Evolutionary conservation across 2,113 vertebrate species (phyloP).

Genomic region (Syrmaticus mikado): DNA sequence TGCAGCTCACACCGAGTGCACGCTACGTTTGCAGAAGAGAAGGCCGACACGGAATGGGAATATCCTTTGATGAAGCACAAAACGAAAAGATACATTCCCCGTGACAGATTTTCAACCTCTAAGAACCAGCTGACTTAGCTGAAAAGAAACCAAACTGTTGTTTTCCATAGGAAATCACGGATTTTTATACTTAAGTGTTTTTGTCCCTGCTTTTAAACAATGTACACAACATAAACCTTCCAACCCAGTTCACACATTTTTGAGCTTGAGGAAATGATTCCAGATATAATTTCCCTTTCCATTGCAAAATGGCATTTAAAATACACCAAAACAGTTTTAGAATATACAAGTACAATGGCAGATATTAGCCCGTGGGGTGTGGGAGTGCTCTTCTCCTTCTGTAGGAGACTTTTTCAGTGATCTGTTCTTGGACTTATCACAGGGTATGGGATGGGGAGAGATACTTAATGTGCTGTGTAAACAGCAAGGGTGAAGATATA

Average conservation of each 20-base stretch:
- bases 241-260: background rate
- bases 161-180: background rate
- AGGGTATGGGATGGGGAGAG: too few species aligned
- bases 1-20: background rate
- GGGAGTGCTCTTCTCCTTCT: background rate
- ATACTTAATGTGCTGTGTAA: too few species aligned
- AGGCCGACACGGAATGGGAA: background rate
- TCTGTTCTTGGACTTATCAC: background rate
- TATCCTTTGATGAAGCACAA: background rate
- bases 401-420: background rate
- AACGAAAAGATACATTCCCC: background rate
- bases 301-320: background rate
- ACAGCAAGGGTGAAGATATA: rapidly evolving
- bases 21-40: background rate
- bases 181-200: background rate
- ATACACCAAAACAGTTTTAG: background rate
- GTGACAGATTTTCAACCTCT: background rate
- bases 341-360: background rate
- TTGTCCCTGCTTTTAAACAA: background rate
- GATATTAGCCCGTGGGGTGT: rapidly evolving
- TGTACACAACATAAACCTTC: background rate
- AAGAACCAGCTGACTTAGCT: background rate
- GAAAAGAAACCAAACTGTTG: background rate
- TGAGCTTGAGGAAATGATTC: background rate
- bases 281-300: background rate